phyloP scores from a whole-genome alignment of 2,888 invertebrate species.

The Carcina quercana region DNA sequence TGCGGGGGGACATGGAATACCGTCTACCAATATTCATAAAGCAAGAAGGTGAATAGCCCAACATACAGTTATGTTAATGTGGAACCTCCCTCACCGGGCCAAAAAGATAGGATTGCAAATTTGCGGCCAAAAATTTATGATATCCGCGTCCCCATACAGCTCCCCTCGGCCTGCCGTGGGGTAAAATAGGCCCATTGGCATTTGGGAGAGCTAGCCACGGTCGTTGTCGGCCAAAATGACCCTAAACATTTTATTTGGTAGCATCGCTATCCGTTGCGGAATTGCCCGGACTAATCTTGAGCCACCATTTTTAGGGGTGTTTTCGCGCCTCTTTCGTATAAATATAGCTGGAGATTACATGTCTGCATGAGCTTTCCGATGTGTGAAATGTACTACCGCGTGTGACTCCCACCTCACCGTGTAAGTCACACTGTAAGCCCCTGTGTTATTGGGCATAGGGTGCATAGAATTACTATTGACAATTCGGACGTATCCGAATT shows the following conservation, averaged over 20 bases:
- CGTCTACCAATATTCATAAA: slow-evolving; percentile 43
- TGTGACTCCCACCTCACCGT: slow-evolving; percentile 6
- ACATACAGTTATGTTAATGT: slow-evolving; percentile 70
- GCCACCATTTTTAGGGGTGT: slow-evolving; percentile 58
- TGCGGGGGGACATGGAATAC: not conserved
- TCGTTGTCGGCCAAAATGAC: slow-evolving; percentile 67
- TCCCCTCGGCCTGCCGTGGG: slow-evolving; percentile 51
- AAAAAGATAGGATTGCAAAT: slow-evolving; percentile 73
- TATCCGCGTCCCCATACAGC: slow-evolving; percentile 45
- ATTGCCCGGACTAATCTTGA: slow-evolving; percentile 65
- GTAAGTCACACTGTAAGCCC: slow-evolving; percentile 8
- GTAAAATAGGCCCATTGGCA: slow-evolving; percentile 66
- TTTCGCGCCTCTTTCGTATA: slow-evolving; percentile 56
- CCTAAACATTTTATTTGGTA: slow-evolving; percentile 73
- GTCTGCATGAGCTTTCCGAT: slow-evolving; percentile 31
- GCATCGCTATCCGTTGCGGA: slow-evolving; percentile 57
- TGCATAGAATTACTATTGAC: slow-evolving; percentile 43
- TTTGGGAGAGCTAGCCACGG: slow-evolving; percentile 61
- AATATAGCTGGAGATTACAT: slow-evolving; percentile 52
- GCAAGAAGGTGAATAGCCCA: slow-evolving; percentile 53
- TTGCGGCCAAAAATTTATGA: slow-evolving; percentile 72
- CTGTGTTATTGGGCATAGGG: slow-evolving; percentile 19
- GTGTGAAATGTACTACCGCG: slow-evolving; percentile 16
- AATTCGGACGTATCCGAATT: slow-evolving; percentile 42
- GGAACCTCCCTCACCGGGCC: slow-evolving; percentile 55